phyloP scores from a whole-genome alignment of 2,797 vertebrate genomes.

The Mus spretus region DNA sequence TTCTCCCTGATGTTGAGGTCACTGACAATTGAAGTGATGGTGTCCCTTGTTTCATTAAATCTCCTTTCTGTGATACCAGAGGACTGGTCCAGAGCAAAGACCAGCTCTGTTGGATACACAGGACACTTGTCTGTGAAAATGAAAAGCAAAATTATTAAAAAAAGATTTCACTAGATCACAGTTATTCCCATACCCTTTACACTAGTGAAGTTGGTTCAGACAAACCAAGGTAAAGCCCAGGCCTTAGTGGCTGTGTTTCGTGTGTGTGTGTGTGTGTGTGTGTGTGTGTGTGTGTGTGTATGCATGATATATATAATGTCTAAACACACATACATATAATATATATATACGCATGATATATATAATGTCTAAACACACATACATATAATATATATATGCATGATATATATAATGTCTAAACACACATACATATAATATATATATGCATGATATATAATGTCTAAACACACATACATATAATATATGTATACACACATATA shows the following conservation, averaged over 20 bases:
- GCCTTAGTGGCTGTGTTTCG: background rate
- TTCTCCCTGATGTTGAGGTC: slow-evolving; percentile 88
- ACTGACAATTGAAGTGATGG: slow-evolving; percentile 86
- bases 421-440: too few species aligned
- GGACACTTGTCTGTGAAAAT: slow-evolving; percentile 88
- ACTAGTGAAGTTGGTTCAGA: background rate
- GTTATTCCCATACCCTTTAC: background rate
- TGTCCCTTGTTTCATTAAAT: slow-evolving; percentile 89
- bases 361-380: too few species aligned
- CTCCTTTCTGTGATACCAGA: slow-evolving; percentile 78
- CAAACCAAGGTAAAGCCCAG: background rate
- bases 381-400: too few species aligned
- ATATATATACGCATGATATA: too few species aligned
- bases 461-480: too few species aligned
- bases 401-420: too few species aligned
- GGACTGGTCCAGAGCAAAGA: slow-evolving; percentile 92
- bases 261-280: background rate
- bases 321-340: too few species aligned
- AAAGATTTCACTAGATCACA: background rate
- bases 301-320: too few species aligned
- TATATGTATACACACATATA: too few species aligned
- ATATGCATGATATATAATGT: too few species aligned
- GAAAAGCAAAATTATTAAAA: slow-evolving; percentile 28
- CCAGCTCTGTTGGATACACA: slow-evolving; percentile 91
- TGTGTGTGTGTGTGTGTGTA: too few species aligned